A percentile compares a stretch with the other conserved stretches of the same genome.
These are phyloP conservation scores for Crotalus helleri DNA, from an alignment of 2,113 vertebrate species.

Conservation along the genomic window DNA sequence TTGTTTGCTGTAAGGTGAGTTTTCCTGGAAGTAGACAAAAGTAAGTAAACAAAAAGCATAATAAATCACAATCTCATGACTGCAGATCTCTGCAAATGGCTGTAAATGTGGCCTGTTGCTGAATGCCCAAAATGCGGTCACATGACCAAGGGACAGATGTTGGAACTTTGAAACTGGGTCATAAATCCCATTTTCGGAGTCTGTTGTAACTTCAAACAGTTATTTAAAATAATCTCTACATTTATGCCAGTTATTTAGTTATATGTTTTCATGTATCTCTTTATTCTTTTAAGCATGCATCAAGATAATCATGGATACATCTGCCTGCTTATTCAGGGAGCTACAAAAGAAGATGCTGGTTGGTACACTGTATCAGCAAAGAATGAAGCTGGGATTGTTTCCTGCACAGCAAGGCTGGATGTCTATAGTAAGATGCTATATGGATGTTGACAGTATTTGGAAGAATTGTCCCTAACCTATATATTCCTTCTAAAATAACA, in stretches of 20 bases:
- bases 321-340: constrained; percentile 96
- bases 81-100: background rate
- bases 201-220: background rate
- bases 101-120: background rate
- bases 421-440: constrained; percentile 81
- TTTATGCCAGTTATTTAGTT: constrained; percentile 3
- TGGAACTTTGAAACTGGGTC: background rate
- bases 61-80: background rate
- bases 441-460: background rate
- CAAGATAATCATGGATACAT: constrained; percentile 95
- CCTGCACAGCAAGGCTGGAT: constrained; percentile 92
- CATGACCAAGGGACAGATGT: background rate
- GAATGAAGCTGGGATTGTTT: constrained; percentile 95
- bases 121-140: background rate
- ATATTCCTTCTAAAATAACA: background rate
- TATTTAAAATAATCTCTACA: background rate
- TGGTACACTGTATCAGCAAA: constrained; percentile 98
- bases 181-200: background rate
- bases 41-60: background rate
- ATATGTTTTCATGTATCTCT: constrained; percentile 7
- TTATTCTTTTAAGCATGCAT: constrained; percentile 83
- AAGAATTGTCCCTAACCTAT: background rate
- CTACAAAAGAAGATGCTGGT: constrained; percentile 91
- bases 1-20: background rate
- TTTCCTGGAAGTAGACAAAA: background rate